A percentile compares a stretch with the other conserved stretches of the same genome.
phyloP scores from a whole-genome alignment of 2,888 invertebrate species.

The Pachycephus smyrnensis region DNA sequence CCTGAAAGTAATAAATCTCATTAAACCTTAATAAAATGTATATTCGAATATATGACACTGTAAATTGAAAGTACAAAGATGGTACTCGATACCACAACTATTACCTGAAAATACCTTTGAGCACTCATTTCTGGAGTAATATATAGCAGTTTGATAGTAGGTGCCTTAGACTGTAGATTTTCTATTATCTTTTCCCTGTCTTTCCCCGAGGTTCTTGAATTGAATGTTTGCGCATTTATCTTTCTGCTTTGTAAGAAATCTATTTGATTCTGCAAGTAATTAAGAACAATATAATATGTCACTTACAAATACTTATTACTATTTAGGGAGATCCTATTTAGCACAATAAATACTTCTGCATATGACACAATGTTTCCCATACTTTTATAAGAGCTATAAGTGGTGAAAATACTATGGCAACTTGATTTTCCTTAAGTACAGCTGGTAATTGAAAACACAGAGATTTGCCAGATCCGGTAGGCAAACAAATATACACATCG shows the following conservation, averaged over 20 bases:
- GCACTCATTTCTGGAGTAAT: slow-evolving; percentile 97
- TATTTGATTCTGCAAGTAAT: slow-evolving; percentile 82
- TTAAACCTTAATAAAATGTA: slow-evolving; percentile 6
- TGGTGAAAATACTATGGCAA: slow-evolving; percentile 96
- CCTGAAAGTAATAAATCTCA: slow-evolving; percentile 58
- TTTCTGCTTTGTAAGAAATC: slow-evolving; percentile 83
- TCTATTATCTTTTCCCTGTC: slow-evolving; percentile 83
- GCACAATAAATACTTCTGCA: background rate
- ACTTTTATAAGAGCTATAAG: slow-evolving; percentile 93
- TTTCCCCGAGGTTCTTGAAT: slow-evolving; percentile 86
- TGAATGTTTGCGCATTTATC: slow-evolving; percentile 88
- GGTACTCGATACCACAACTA: background rate
- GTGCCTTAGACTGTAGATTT: slow-evolving; percentile 77
- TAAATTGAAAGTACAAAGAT: background rate
- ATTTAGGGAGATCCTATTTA: background rate
- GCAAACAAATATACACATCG: slow-evolving; percentile 98
- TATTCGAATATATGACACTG: background rate
- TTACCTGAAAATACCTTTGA: slow-evolving; percentile 68
- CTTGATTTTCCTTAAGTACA: slow-evolving; percentile 80
- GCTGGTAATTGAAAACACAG: slow-evolving; percentile 97
- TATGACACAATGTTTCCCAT: slow-evolving; percentile 67
- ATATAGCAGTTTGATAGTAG: slow-evolving; percentile 88
- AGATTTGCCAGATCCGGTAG: slow-evolving; percentile 98
- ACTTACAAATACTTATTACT: background rate
- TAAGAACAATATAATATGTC: background rate